phyloP scores from a whole-genome alignment of 2,797 vertebrate genomes.

The Cyclura pinguis region DNA sequence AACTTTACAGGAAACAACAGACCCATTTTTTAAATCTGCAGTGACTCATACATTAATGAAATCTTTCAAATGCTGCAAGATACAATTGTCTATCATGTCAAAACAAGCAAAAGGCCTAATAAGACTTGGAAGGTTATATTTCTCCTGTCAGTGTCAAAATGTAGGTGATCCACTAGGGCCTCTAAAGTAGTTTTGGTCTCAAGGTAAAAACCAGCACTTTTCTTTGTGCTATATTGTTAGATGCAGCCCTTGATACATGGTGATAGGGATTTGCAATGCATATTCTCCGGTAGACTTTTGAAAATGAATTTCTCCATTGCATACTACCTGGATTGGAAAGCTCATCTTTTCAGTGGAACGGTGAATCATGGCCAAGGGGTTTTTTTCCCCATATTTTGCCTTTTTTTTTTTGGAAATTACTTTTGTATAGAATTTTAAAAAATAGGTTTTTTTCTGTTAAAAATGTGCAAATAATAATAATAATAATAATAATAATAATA shows the following conservation, averaged over 20 bases:
- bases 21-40: background rate
- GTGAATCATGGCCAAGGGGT: too few species aligned
- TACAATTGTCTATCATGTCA: conserved; percentile 4
- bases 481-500: too few species aligned
- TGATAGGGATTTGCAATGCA: background rate
- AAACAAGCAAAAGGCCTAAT: background rate
- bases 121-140: background rate
- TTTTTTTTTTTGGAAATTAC: too few species aligned
- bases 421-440: too few species aligned
- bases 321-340: background rate
- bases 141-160: background rate
- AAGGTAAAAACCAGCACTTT: background rate
- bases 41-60: background rate
- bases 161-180: background rate
- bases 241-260: background rate
- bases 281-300: background rate
- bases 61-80: conserved; percentile 6
- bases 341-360: too few species aligned
- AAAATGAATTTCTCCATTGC: background rate
- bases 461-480: too few species aligned
- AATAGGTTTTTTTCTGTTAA: too few species aligned
- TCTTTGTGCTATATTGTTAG: background rate
- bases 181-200: background rate
- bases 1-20: background rate
- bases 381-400: too few species aligned